Conservation (phyloP, 2,797 vertebrate genomes). For the Aeoliscus strigatus region DNA sequence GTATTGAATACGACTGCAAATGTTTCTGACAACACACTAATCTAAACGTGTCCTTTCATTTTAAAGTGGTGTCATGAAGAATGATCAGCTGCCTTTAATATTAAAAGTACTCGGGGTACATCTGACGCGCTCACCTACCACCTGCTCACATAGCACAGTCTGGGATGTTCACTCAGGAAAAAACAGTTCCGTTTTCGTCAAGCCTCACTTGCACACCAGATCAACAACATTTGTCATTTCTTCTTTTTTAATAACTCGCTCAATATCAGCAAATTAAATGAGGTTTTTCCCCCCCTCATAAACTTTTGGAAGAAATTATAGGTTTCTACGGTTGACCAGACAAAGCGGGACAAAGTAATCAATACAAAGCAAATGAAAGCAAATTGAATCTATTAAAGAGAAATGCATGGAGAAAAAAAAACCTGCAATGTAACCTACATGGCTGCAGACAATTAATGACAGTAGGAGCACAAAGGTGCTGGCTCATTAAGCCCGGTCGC, state of each 20-base stretch:
- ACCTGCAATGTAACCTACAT: conserved; percentile 27
- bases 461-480: conserved; percentile 49
- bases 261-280: conserved; percentile 69
- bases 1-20: too few species aligned
- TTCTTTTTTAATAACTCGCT: conserved; percentile 54
- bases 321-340: conserved; percentile 67
- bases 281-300: conserved; percentile 38
- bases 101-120: too few species aligned
- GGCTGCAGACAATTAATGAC: conserved; percentile 63
- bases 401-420: conserved; percentile 56
- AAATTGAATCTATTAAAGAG: conserved; percentile 73
- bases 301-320: conserved; percentile 66
- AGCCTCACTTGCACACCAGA: conserved; percentile 44
- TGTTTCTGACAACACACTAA: too few species aligned
- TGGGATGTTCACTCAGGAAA: too few species aligned
- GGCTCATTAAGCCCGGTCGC: conserved; percentile 60
- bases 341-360: conserved; percentile 73
- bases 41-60: too few species aligned
- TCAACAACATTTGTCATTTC: conserved; percentile 65
- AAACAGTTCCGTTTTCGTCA: conserved; percentile 48
- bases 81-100: too few species aligned
- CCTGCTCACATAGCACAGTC: too few species aligned
- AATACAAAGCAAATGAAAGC: conserved; percentile 73
- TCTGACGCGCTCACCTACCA: too few species aligned
- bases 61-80: too few species aligned